Evolutionary conservation across 2,888 invertebrate species (phyloP).

Genomic region (Aleiodes testaceus): DNA sequence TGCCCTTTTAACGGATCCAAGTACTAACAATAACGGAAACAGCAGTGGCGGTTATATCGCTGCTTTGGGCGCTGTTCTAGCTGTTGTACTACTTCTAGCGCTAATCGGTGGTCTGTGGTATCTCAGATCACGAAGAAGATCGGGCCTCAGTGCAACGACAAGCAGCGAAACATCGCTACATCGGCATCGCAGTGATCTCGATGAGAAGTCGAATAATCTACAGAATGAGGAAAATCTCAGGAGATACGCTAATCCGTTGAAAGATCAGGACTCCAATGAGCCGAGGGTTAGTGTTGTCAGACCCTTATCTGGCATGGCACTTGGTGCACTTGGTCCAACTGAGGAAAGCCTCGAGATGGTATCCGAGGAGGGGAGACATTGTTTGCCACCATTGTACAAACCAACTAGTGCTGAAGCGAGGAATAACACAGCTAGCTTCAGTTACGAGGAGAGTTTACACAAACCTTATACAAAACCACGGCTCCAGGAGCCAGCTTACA

Average conservation of each 20-base stretch:
- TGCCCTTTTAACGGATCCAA: slow-evolving; percentile 76
- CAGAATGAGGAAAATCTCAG: slow-evolving; percentile 93
- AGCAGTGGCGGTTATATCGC: slow-evolving; percentile 63
- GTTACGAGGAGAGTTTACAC: slow-evolving; percentile 69
- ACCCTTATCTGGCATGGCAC: slow-evolving; percentile 71
- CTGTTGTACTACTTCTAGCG: slow-evolving; percentile 62
- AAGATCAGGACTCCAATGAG: slow-evolving; percentile 76
- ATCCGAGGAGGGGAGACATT: slow-evolving; percentile 75
- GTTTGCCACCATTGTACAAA: slow-evolving; percentile 80
- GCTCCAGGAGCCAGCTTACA: slow-evolving; percentile 66
- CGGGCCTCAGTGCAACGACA: slow-evolving; percentile 69
- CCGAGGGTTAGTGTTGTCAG: slow-evolving; percentile 75
- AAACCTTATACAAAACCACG: slow-evolving; percentile 70
- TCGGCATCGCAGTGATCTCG: slow-evolving; percentile 78
- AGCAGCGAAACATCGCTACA: slow-evolving; percentile 70
- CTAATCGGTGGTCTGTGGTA: slow-evolving; percentile 68
- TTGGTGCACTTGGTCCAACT: slow-evolving; percentile 72
- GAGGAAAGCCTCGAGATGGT: slow-evolving; percentile 80
- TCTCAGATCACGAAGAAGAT: slow-evolving; percentile 60
- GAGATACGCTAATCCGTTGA: slow-evolving; percentile 86
- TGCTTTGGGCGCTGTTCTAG: slow-evolving; percentile 65
- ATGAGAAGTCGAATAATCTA: slow-evolving; percentile 92
- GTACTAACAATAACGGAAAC: slow-evolving; percentile 50
- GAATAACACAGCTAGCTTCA: slow-evolving; percentile 83
- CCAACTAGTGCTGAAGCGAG: slow-evolving; percentile 89